Evolutionary conservation across 2,113 vertebrate species (phyloP).

Genomic region (Rhadina sibilatrix): DNA sequence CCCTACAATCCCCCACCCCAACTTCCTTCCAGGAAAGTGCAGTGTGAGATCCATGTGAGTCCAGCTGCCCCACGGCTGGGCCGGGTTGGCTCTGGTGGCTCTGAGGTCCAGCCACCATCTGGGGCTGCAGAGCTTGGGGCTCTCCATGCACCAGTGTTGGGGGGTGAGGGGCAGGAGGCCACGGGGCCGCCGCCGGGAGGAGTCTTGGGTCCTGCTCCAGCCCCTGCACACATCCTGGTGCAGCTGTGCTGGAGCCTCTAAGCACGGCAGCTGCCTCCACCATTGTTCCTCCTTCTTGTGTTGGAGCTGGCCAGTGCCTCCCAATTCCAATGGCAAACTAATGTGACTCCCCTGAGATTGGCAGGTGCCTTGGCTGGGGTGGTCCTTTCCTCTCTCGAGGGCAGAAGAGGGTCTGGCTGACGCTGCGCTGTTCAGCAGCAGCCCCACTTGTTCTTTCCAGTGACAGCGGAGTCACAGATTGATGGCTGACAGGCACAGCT

Average conservation of each 20-base stretch:
- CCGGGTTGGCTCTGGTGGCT: background rate
- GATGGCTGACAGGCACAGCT: too few species aligned
- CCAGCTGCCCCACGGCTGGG: accelerated
- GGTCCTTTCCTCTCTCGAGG: background rate
- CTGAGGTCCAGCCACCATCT: accelerated
- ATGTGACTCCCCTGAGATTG: accelerated
- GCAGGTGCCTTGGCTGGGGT: accelerated
- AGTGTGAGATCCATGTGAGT: accelerated
- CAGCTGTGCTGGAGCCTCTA: accelerated
- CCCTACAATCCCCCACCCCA: background rate
- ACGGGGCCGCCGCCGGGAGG: accelerated
- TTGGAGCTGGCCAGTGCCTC: background rate
- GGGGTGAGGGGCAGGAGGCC: accelerated
- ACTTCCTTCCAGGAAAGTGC: background rate
- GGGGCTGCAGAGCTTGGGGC: background rate
- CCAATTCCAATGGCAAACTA: background rate
- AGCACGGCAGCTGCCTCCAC: background rate
- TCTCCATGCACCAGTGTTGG: accelerated
- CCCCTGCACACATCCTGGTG: accelerated
- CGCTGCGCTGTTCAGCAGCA: accelerated
- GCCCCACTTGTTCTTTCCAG: accelerated
- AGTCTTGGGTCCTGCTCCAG: background rate
- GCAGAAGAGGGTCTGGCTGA: accelerated
- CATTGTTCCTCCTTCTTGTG: too few species aligned
- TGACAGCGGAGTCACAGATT: accelerated